A percentile compares a stretch with the other conserved stretches of the same genome.
These are phyloP conservation scores for Lamproptera curius DNA, from an alignment of 2,888 invertebrate genomes.

Conservation along the genomic window DNA sequence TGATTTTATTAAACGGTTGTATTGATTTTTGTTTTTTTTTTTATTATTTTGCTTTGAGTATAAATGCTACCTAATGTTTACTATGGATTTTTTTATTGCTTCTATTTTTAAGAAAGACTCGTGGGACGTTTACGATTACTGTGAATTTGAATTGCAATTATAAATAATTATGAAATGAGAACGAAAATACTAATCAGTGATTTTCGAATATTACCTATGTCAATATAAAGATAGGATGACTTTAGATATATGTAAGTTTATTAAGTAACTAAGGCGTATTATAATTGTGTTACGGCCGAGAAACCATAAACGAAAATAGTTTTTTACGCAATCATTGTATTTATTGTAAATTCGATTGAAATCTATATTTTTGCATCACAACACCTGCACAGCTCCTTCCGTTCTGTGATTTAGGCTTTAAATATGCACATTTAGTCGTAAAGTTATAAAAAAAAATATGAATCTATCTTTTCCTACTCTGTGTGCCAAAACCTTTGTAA, in stretches of 20 bases:
- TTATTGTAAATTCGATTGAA: conserved; percentile 41
- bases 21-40: conserved; percentile 46
- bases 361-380: conserved; percentile 68
- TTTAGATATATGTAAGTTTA: conserved; percentile 37
- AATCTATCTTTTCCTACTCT: conserved; percentile 42
- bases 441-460: conserved; percentile 25
- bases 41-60: conserved; percentile 32
- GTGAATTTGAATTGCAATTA: conserved; percentile 21
- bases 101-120: not conserved
- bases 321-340: conserved; percentile 52
- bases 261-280: conserved; percentile 26
- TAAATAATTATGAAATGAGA: conserved; percentile 30
- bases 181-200: conserved; percentile 54
- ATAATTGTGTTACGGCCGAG: conserved; percentile 39
- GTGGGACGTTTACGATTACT: not conserved
- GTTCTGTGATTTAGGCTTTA: conserved; percentile 74
- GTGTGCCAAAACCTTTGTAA: conserved; percentile 63
- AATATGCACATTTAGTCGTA: conserved; percentile 48
- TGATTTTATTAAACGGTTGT: conserved; percentile 71
- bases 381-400: conserved; percentile 64
- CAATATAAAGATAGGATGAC: conserved; percentile 46
- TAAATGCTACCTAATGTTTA: not conserved
- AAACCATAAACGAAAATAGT: conserved; percentile 36
- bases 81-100: not conserved
- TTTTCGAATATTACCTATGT: conserved; percentile 60